Evolutionary conservation across 2,113 vertebrate species (phyloP), one percentile per base, ranked within the genome.

Genomic region (Chloropsis cyanopogon): DNA sequence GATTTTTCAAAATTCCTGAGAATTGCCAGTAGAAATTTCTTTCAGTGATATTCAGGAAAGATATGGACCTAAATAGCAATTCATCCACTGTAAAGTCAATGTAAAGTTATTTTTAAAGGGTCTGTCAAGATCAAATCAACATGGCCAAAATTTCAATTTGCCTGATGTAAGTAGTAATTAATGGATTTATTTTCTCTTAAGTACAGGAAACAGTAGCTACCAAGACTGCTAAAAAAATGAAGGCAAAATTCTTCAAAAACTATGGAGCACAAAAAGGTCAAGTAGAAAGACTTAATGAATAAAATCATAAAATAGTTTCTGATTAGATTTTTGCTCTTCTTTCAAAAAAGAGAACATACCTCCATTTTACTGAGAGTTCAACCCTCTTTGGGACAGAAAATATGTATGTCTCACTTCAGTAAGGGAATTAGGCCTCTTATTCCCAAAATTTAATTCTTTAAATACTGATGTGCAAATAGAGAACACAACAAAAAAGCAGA

Each of bases 241-340:
- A 82, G 44, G 56, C 28, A 95, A 49, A 93, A 88, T 84, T 84
- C 70, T 82, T 88, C 60, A 92, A 65, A 60, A 93, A 77, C n/a
- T 50, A 65, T 23, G 42, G 29, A 88, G 69, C 35, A 88, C 14
- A 37, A 65, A 92, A 95, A 95, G 56, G 50, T 81, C 59, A 96
- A 88, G 64, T 56, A 78, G 66, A 84, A 71, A 4, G 15, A 54
- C 59, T 86, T 90, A 54, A 82, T 80, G 5, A 90, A 95, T 88
- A 88, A 92, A 90, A 82, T 63, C 16, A 91, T 56, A 18, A 82
- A 93, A 60, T n/a, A 76, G 25, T 70, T 93, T 93, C 64, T 68
- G 37, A 60, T 54, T 22, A 75, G 59, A 94, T 41, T 92, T 76
- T 60, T 90, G 25, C 10, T 84, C 31, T 44, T 44, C 37, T 79